Base-by-base conservation (phyloP, 1,140 invertebrate species). In the Polyergus mexicanus region DNA sequence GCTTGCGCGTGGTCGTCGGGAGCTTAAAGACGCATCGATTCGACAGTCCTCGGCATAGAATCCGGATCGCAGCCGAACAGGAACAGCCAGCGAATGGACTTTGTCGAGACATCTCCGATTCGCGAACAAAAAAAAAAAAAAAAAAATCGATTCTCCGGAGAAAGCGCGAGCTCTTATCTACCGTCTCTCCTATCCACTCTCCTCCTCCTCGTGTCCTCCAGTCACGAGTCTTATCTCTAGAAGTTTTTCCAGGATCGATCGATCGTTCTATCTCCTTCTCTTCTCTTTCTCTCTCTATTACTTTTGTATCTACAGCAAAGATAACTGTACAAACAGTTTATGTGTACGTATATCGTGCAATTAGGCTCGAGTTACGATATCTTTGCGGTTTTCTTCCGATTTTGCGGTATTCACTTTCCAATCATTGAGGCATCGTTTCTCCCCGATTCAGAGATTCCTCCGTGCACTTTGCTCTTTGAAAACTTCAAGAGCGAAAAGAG, bases 61-160 rank as follows among this genome's bases (percentile, higher is more conserved):
- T 86, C 44, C 47, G 69, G 76, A 81, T 69, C 68, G 38, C 41
- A 56, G 56, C 41, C 85, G 62, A 41, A 2, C 4, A 74, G 68
- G 58, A 88, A 63, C 84, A 75, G 75, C 63, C 41, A 28, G 62
- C 16, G 51, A 84, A 28, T n/a, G 44, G 19, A 51, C 76, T 86
- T 54, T 83, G 72, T 83, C 54, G 69, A 44, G 60, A 85, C 76
- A 88, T 69, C 76, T 71, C 51, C 58, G 71, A 87, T 76, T 69
- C 32, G 69, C 58, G 68, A 56, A 54, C 35, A 56, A 60, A 71
- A 60, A 60, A 69, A 65, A 60, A 71, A 60, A 60, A 69, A 65
- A 54, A 44, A 47, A 78, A 68, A 88, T 62, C 60, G 74, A 69
- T 66, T 63, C 51, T 66, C 54, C 54, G 60, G 56, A 56, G 81